Conservation (phyloP, 1,140 invertebrate genomes). For the Aphelenchoides besseyi region DNA sequence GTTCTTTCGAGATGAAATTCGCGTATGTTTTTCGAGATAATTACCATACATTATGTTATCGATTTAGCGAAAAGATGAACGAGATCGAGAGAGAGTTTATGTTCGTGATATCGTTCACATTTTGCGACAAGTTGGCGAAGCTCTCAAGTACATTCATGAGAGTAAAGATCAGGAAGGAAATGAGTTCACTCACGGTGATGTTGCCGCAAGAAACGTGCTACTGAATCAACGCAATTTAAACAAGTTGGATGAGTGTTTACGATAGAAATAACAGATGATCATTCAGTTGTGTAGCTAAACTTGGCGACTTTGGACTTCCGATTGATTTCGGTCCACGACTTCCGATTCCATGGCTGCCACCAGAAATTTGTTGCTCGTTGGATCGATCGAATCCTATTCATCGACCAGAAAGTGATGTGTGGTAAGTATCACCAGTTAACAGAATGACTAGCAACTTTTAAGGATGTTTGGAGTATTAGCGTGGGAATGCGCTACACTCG, state of each 20-base stretch:
- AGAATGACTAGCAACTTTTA: constrained; percentile 6
- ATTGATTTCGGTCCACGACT: constrained; percentile 56
- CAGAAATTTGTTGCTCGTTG: constrained; percentile 58
- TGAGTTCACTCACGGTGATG: constrained; percentile 58
- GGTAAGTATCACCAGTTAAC: constrained; percentile 29
- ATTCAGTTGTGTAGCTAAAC: constrained; percentile 50
- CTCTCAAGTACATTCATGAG: constrained; percentile 54
- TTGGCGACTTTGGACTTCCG: constrained; percentile 53
- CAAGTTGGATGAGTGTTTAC: no score
- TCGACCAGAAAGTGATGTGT: constrained; percentile 53
- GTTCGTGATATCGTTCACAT: constrained; percentile 52
- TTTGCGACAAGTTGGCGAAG: constrained; percentile 48
- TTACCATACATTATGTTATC: constrained; percentile 29
- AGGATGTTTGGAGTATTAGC: constrained; percentile 54
- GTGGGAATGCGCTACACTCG: constrained; percentile 55
- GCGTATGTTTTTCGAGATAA: constrained; percentile 28
- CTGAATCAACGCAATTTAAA: constrained; percentile 45
- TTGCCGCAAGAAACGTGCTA: constrained; percentile 53
- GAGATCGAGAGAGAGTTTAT: constrained; percentile 37
- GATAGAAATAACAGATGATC: not conserved
- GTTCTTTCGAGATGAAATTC: constrained; percentile 53
- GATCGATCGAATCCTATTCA: constrained; percentile 46
- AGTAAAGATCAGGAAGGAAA: constrained; percentile 48
- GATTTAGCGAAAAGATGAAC: constrained; percentile 52
- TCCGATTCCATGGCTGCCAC: constrained; percentile 56